Conservation (phyloP, 2,888 invertebrate genomes). For the Apodemia mormo region DNA sequence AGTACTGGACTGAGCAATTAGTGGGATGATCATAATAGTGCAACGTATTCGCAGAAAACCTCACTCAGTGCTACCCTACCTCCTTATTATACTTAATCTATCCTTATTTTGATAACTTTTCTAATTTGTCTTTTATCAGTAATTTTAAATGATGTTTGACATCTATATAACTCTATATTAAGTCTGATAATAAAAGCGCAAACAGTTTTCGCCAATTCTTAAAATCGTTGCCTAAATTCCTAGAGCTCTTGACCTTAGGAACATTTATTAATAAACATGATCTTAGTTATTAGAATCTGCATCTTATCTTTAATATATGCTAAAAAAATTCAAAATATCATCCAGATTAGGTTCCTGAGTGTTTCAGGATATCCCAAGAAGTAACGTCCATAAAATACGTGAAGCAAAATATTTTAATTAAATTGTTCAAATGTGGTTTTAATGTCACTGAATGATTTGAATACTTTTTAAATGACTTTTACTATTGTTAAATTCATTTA, state of each 20-base stretch:
- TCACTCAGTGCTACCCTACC: conserved; percentile 3
- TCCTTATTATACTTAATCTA: conserved; percentile 10
- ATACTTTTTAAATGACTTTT: too few species aligned
- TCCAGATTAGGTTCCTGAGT: background rate
- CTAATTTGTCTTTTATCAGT: conserved; percentile 14
- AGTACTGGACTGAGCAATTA: conserved; percentile 18
- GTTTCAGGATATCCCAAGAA: background rate
- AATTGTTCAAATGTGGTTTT: too few species aligned
- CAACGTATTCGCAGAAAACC: conserved; percentile 1
- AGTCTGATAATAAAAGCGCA: conserved; percentile 16
- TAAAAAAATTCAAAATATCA: background rate
- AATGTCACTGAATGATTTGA: too few species aligned
- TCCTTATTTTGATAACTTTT: conserved; percentile 13
- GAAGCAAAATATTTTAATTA: background rate
- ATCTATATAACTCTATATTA: conserved; percentile 14
- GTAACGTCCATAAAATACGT: background rate
- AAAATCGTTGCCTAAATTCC: conserved; percentile 3
- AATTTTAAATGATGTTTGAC: conserved; percentile 14
- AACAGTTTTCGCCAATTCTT: background rate
- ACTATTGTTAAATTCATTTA: too few species aligned
- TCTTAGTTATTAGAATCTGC: background rate
- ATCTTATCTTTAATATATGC: background rate
- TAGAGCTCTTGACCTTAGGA: background rate
- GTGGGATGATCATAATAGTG: conserved; percentile 1
- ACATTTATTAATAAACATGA: background rate